These are phyloP conservation scores for Cercopithecus mitis DNA, from an alignment of 2,797 vertebrate genomes.

Conservation along the genomic window DNA sequence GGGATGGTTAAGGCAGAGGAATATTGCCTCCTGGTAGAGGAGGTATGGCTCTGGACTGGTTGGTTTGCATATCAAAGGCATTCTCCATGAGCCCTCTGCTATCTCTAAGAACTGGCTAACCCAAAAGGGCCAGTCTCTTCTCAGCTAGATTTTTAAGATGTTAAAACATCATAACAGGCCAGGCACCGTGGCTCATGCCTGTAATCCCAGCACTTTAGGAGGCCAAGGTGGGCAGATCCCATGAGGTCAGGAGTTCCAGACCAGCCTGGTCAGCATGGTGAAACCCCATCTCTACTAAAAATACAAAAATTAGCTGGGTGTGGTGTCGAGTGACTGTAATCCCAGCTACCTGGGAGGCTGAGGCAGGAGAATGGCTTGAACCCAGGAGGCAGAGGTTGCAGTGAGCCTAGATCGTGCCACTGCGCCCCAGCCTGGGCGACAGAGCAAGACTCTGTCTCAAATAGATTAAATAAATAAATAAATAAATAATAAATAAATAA, in stretches of 20 bases:
- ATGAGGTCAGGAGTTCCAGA: not conserved
- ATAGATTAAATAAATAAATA: not conserved
- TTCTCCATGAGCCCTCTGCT: not conserved
- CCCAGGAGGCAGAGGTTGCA: not conserved
- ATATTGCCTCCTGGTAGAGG: not conserved
- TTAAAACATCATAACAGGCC: not conserved
- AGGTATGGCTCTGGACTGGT: not conserved
- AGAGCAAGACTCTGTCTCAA: not conserved
- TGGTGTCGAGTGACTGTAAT: not conserved
- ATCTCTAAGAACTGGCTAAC: not conserved
- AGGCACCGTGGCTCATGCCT: not conserved
- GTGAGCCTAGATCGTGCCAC: not conserved
- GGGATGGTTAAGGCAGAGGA: not conserved
- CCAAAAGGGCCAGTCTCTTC: not conserved
- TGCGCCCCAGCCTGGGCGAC: not conserved
- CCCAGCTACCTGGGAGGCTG: not conserved
- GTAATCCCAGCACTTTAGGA: not conserved
- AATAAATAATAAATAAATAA: too few species aligned
- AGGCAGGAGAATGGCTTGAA: not conserved
- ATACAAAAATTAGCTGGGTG: not conserved
- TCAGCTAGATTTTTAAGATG: not conserved
- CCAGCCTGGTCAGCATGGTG: not conserved
- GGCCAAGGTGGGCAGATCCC: not conserved
- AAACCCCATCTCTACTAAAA: not conserved
- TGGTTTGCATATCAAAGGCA: too few species aligned